Evolutionary conservation across 2,888 invertebrate species (phyloP), one percentile per base, ranked within the genome.

Genomic region (Caenorhabditis afra): DNA sequence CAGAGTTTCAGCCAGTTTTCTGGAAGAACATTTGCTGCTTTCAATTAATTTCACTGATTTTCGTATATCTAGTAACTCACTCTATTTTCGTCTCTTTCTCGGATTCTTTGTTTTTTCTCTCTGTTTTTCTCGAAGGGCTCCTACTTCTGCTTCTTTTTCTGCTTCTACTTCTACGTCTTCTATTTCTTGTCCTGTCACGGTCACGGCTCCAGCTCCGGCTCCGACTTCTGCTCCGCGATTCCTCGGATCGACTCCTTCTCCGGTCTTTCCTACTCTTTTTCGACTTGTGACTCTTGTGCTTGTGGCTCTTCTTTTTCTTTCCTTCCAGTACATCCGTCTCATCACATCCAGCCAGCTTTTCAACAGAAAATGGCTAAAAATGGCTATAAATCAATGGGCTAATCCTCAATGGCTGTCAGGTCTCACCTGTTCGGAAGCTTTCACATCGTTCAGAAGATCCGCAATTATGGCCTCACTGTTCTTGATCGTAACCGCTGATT

Each of bases 391-490:
- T 57, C 20, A 7, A 11, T 11, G 8, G 7, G 10, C 23, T 16
- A 35, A 41, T 41, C 29, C 39, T 29, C 0, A 20, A 10, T 16
- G 22, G n/a, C 45, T 11, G 41, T 45, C 35, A 20, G 10, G 22
- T n/a, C 23, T 20, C 18, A 79, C 79, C 47, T 74, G 35, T 22
- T 68, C 68, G 0, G 70, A 74, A 1, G 59, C 41, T 64, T 79
- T 68, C 8, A 79, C 57, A 37, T 79, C 70, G 22, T 79, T 79
- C 7, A 79, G 41, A 14, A 79, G 65, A 55, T 79, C 79, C 3
- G 68, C 74, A 11, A 79, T 65, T 14, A 79, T 74, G 1, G 55
- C 67, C n/a, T 79, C 79, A 58, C 73, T 73, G 29, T 11, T 68
- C 29, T 47, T 70, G 0, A 11, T 8, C 1, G 8, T 2, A 14